phyloP scores from a whole-genome alignment of 2,888 invertebrate species.

The Octodonta nipae region DNA sequence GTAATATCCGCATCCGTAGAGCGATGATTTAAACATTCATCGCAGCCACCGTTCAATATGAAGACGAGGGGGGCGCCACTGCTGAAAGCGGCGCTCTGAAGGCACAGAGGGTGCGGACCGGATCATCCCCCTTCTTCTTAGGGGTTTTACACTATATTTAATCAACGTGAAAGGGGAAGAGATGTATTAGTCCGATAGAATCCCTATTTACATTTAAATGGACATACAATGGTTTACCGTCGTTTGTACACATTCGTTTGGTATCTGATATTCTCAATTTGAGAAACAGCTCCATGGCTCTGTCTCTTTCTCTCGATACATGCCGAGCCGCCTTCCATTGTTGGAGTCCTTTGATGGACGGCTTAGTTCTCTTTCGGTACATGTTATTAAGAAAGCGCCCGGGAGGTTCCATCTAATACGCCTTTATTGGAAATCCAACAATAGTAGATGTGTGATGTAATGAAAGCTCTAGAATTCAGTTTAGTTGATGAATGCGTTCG shows the following conservation, averaged over 20 bases:
- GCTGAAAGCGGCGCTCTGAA: neutral
- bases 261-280: slow-evolving; percentile 25
- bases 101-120: neutral
- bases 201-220: slow-evolving; percentile 34
- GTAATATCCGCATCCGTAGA: slow-evolving; percentile 32
- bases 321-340: too few relatives aligned
- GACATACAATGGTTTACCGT: slow-evolving; percentile 30
- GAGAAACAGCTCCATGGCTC: too few relatives aligned
- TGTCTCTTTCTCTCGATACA: too few relatives aligned
- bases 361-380: too few relatives aligned
- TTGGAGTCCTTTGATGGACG: too few relatives aligned
- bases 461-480: too few relatives aligned
- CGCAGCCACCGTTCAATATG: too few relatives aligned
- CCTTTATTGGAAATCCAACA: too few relatives aligned
- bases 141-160: slow-evolving; percentile 25
- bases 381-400: too few relatives aligned
- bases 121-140: neutral
- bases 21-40: slow-evolving; percentile 30
- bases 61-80: neutral
- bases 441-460: too few relatives aligned
- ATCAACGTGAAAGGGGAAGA: slow-evolving; percentile 26
- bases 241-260: slow-evolving; percentile 24
- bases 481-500: too few relatives aligned
- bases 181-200: slow-evolving; percentile 25
- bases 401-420: too few relatives aligned